Evolutionary conservation across 2,797 vertebrate genomes (phyloP).

Genomic region (Eptatretus atami): DNA sequence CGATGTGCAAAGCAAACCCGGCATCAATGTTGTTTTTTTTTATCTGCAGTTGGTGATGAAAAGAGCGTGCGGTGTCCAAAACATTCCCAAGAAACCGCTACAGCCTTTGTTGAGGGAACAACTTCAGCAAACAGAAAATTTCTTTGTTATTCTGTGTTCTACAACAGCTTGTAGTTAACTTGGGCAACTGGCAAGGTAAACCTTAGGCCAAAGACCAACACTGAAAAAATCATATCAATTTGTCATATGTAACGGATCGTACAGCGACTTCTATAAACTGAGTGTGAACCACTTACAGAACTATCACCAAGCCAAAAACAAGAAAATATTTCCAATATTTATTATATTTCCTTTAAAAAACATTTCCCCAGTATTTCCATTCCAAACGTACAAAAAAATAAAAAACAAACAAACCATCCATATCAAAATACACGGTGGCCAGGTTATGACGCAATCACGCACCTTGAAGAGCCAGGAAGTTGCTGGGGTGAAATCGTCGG

Average conservation of each 20-base stretch:
- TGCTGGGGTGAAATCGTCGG: conserved; percentile 53
- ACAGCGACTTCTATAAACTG: no score
- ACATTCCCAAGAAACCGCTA: conserved; percentile 12
- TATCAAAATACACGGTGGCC: no score
- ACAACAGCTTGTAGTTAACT: conserved; percentile 87
- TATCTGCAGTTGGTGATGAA: not conserved
- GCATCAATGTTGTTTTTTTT: not conserved
- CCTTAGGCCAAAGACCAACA: conserved; percentile 73
- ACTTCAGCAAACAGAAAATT: conserved; percentile 59
- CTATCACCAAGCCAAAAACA: no score
- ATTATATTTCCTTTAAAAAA: no score
- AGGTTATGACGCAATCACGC: not conserved
- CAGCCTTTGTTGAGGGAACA: conserved; percentile 53
- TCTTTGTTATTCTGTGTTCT: conserved; percentile 45
- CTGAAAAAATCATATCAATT: conserved; percentile 16
- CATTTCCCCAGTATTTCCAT: no score
- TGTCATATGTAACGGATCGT: not conserved
- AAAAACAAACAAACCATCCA: no score
- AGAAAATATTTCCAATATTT: no score
- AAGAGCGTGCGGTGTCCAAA: not conserved
- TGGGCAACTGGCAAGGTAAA: conserved; percentile 83
- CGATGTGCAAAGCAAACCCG: not conserved
- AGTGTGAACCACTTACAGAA: no score
- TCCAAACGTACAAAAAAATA: no score
- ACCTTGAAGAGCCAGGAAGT: conserved; percentile 94